phyloP scores from a whole-genome alignment of 2,113 vertebrate species.

The Ictalurus furcatus region DNA sequence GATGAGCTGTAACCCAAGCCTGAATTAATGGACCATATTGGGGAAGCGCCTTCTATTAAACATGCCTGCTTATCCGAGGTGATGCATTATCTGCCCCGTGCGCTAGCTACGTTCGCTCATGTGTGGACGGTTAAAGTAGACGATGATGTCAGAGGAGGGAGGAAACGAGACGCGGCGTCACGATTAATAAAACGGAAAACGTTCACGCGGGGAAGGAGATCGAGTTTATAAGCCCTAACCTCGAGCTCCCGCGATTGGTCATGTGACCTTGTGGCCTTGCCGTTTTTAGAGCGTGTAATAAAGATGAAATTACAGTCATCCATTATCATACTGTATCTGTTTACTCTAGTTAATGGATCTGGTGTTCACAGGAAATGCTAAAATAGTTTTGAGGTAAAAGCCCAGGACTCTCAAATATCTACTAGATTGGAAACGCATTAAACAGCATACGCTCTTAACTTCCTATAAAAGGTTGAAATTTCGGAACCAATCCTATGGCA shows the following conservation, averaged over 20 bases:
- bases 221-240: neutral
- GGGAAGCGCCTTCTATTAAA: conserved; percentile 47
- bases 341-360: conserved; percentile 12
- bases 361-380: neutral
- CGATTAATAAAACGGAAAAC: neutral
- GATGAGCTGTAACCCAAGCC: conserved; percentile 52
- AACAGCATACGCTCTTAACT: neutral
- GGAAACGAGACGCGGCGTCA: neutral
- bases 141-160: neutral
- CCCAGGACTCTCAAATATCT: neutral
- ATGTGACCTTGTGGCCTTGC: neutral
- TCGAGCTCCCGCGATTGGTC: neutral
- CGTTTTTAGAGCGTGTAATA: conserved; percentile 13
- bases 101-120: neutral
- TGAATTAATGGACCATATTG: conserved; percentile 54
- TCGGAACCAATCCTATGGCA: too few species aligned
- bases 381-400: neutral
- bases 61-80: conserved; percentile 45
- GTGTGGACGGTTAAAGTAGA: neutral
- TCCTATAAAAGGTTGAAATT: too few species aligned
- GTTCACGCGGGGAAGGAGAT: neutral
- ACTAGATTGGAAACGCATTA: neutral
- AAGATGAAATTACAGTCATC: conserved; percentile 15
- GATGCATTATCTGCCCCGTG: conserved; percentile 33
- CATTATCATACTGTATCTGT: conserved; percentile 17